These are phyloP conservation scores for Lepidurus arcticus DNA, from an alignment of 1,140 invertebrate species.

Conservation along the genomic window DNA sequence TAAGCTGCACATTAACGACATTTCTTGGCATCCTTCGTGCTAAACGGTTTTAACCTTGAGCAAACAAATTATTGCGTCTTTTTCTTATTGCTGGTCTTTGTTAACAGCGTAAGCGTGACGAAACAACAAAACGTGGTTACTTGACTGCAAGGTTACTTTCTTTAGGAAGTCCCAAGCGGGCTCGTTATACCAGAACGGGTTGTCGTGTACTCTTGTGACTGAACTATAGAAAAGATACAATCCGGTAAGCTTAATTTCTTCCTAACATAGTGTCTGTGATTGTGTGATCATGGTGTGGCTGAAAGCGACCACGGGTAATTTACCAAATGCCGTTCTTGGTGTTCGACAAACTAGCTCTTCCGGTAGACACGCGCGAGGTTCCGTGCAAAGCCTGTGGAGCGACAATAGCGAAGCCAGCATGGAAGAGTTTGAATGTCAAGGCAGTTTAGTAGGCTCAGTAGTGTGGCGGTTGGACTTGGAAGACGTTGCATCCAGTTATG, in stretches of 20 bases:
- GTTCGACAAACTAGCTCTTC: neutral
- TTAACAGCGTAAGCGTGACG: neutral
- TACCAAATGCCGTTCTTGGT: conserved; percentile 1
- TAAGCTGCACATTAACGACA: neutral
- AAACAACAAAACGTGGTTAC: neutral
- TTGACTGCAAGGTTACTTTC: neutral
- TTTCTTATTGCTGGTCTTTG: neutral
- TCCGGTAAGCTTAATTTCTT: neutral
- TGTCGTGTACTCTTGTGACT: neutral
- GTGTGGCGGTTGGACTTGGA: conserved; percentile 28
- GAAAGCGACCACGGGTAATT: neutral
- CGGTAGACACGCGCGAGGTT: neutral
- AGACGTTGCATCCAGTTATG: conserved; percentile 23
- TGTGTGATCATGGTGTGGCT: neutral
- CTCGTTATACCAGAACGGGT: neutral
- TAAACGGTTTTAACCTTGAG: neutral
- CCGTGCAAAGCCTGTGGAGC: neutral
- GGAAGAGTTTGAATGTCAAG: conserved; percentile 19
- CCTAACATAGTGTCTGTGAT: neutral
- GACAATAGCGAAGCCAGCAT: conserved; percentile 2
- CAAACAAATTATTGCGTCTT: neutral
- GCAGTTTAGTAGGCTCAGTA: conserved; percentile 15
- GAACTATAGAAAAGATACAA: neutral
- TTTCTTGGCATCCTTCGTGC: neutral
- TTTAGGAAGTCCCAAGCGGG: neutral